Evolutionary conservation across 2,888 invertebrate species (phyloP), one percentile per base, ranked within the genome.

Genomic region (Cordylochernes scorpioides): DNA sequence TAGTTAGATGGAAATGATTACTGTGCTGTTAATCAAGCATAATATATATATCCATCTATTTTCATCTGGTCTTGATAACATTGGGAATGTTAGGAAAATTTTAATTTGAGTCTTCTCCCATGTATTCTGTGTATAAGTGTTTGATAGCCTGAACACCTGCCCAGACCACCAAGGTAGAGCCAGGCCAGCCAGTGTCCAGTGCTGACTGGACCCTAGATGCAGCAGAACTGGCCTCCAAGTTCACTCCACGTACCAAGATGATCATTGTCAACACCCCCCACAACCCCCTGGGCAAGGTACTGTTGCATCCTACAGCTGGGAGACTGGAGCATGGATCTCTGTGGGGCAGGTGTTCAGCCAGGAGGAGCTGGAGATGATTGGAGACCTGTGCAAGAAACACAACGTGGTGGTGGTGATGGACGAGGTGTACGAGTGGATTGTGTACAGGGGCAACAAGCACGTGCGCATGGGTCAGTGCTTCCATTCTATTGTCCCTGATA

Each of bases 341-440:
- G n/a, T n/a, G n/a, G n/a, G n/a, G 4, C 33, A 62, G 49, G 55
- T 59, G 22, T 39, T 36, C 27, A 39, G 35, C 2, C 21, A 28
- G 28, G 30, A 51, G 17, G 62, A 62, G 42, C 40, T 62, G 17
- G 46, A 54, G 36, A 44, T 51, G 38, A 74, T 97, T 41, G 86
- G 86, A 0, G 61, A 71, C 40, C 56, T 97, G 32, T 91, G 88
- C 51, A 73, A 72, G 49, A 78, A 88, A 48, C 71, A 80, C 63
- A 71, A 97, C 50, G 72, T 75, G 3, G 56, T 97, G 6, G 86
- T 84, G 32, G 55, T 97, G 13, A 71, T 86, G 1, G 97, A 97
- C 54, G 97, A 97, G 54, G 97, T 97, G 0, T 97, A 97, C 44
- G 94, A 99, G 53, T 94, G 88, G 84, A 64, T 97, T 51, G 73